These are phyloP conservation scores for Rallus crepitans DNA, from an alignment of 2,797 vertebrate species.

Conservation along the genomic window DNA sequence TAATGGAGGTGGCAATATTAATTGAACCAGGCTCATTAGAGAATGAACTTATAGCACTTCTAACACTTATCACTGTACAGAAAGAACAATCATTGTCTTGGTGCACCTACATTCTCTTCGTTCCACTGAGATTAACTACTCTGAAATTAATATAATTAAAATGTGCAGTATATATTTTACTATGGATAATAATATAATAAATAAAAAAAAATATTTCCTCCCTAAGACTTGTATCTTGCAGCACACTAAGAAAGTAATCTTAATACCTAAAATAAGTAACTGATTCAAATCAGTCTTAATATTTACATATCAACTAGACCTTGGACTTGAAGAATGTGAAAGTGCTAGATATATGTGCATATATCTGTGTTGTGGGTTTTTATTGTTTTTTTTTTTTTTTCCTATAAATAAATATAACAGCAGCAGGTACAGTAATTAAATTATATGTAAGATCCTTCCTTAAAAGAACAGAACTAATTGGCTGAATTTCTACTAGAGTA, in stretches of 20 bases:
- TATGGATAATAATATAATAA: neutral
- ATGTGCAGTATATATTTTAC: neutral
- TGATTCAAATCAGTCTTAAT: neutral
- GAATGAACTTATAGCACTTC: neutral
- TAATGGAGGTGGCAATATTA: neutral
- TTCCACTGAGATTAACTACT: neutral
- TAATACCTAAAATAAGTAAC: neutral
- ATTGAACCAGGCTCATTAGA: neutral
- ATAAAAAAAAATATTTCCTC: neutral
- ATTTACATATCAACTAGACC: neutral
- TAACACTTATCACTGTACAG: neutral
- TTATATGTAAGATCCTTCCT: rapidly evolving
- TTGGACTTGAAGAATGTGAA: neutral
- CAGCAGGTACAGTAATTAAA: neutral
- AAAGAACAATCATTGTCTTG: neutral
- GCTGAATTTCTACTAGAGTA: neutral
- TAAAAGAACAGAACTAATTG: neutral
- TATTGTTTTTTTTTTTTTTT: no score
- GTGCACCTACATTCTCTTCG: neutral
- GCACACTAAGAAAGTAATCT: neutral
- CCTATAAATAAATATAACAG: neutral
- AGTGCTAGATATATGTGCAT: neutral
- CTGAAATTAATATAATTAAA: slow-evolving; percentile 6
- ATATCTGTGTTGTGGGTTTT: neutral
- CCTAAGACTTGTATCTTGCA: neutral